Conservation (phyloP, 2,113 vertebrate genomes). For the Rhinolophus ferrumequinum region DNA sequence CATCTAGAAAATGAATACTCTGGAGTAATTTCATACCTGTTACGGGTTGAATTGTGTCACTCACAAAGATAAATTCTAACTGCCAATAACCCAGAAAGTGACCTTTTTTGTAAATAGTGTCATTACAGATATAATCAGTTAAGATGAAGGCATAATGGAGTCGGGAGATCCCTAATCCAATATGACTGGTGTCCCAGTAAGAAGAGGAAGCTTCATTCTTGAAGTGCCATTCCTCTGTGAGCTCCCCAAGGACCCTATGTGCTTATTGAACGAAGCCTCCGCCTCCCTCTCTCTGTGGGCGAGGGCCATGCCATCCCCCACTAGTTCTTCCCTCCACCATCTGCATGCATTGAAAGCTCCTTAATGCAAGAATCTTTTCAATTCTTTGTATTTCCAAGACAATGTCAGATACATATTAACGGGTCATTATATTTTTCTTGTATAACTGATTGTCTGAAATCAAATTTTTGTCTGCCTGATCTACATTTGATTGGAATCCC, state of each 20-base stretch:
- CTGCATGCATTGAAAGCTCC: background rate
- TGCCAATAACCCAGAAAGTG: background rate
- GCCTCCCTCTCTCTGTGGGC: background rate
- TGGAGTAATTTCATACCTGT: background rate
- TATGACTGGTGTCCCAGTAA: background rate
- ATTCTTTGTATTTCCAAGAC: background rate
- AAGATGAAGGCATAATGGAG: background rate
- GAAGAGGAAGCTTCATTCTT: background rate
- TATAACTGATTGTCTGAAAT: background rate
- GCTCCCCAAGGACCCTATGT: no score
- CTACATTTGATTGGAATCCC: background rate
- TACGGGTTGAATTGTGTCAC: background rate
- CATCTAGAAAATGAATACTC: background rate
- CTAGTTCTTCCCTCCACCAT: background rate
- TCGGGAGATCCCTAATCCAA: background rate
- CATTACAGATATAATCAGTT: background rate
- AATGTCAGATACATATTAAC: background rate
- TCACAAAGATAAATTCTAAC: background rate
- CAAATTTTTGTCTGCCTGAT: background rate
- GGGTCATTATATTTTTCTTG: background rate
- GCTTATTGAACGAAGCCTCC: background rate
- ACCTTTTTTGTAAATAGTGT: background rate
- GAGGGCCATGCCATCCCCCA: background rate
- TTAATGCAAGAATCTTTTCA: background rate
- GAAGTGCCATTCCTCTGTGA: background rate